Evolutionary conservation across 2,888 invertebrate species (phyloP), one percentile per base, ranked within the genome.

Genomic region (Drosophila dives): DNA sequence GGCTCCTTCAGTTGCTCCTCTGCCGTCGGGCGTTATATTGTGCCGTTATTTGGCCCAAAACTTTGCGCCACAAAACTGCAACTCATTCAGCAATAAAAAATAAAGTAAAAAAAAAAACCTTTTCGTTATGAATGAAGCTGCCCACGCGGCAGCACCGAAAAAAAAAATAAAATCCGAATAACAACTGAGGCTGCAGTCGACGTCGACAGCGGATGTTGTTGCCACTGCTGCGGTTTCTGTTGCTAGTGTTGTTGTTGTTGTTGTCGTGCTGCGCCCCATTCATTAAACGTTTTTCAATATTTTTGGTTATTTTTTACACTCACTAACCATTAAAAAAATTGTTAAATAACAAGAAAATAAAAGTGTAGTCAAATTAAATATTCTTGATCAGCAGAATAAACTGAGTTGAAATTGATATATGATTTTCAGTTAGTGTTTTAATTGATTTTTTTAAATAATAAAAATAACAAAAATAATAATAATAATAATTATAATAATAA

Each of bases 81-180:
- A 85, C 83, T 85, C 85, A 85, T 85, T 85, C 60, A 90, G 75
- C 66, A 77, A 67, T 68, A 73, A 73, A 74, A 79, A 59, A 29
- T 29, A 29, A 32, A 29, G 20, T 26, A 17, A 40, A 56, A 29
- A 26, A 32, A 56, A 17, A 54, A 56, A 42, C 29, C 6, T 73
- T 73, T 82, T 85, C 75, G 86, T 90, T 90, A 90, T 85, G 85
- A 85, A 85, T 85, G 85, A 89, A 90, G 81, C 89, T 78, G 70
- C 85, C 85, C 85, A 85, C 85, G 85, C 85, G 77, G 77, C 70
- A 51, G 45, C 60, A 51, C 76, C 72, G 45, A 80, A 70, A 75
- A 65, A 67, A 42, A 54, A 50, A 32, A 17, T 10, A 11, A 56
- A 40, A 32, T 32, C 38, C 56, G 32, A 32, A 64, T 42, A 38